Percentiles rank a stretch among this genome's conserved stretches.
These are phyloP conservation scores for Sebastiscus albofasciatus DNA, from an alignment of 2,797 vertebrate genomes.

Conservation along the genomic window DNA sequence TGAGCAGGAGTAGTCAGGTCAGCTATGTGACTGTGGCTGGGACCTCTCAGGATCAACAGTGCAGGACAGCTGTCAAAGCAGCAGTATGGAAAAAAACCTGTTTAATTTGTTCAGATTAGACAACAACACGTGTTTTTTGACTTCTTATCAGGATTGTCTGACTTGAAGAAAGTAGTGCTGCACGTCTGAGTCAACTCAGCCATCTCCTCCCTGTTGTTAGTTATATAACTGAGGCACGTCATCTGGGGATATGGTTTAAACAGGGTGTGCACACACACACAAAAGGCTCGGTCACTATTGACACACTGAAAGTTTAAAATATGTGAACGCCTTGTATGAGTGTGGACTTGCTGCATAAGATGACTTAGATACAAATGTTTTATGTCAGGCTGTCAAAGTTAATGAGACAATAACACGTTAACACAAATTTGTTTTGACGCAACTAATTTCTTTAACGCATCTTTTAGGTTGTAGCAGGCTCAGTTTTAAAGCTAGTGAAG, in stretches of 20 bases:
- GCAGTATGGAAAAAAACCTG: neutral
- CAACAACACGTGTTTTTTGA: constrained; percentile 1
- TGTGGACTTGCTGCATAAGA: neutral
- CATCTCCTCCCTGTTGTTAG: constrained; percentile 45
- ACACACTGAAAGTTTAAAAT: constrained; percentile 11
- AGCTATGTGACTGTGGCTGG: constrained; percentile 27
- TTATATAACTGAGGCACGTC: constrained; percentile 57
- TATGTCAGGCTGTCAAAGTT: too few species aligned
- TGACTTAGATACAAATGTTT: neutral
- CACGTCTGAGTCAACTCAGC: constrained; percentile 1
- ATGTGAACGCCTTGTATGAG: neutral
- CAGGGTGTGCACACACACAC: constrained; percentile 44
- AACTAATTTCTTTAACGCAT: too few species aligned
- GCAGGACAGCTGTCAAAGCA: constrained; percentile 55
- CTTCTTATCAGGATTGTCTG: neutral
- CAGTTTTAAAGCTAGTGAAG: too few species aligned
- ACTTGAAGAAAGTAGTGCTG: neutral
- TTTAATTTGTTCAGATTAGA: neutral
- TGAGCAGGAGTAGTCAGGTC: constrained; percentile 14
- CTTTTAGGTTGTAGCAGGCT: too few species aligned
- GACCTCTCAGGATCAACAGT: constrained; percentile 19
- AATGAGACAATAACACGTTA: too few species aligned
- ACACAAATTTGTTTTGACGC: too few species aligned
- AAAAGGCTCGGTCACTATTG: constrained; percentile 37
- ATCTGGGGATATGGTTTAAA: constrained; percentile 42